These are phyloP conservation scores for Streptopelia turtur DNA, from an alignment of 2,797 vertebrate genomes.

Conservation along the genomic window DNA sequence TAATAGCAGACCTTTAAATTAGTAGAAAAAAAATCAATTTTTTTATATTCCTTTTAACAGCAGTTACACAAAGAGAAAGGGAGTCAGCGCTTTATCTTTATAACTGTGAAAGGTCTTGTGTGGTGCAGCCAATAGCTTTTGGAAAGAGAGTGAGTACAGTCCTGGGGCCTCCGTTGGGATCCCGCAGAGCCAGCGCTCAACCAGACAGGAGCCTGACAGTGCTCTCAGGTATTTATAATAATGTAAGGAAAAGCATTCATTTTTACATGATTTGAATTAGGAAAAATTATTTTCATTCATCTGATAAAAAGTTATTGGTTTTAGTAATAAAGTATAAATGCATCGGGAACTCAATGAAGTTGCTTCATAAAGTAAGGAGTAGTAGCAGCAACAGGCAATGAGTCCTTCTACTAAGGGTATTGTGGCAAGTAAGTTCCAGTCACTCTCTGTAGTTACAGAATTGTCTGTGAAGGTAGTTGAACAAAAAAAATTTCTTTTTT, in stretches of 20 bases:
- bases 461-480: background rate
- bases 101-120: slow-evolving; percentile 61
- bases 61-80: slow-evolving; percentile 78
- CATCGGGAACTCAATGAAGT: background rate
- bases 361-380: background rate
- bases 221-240: slow-evolving; percentile 64
- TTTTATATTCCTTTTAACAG: slow-evolving; percentile 63
- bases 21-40: background rate
- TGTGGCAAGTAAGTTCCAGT: background rate
- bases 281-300: background rate
- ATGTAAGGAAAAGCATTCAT: background rate
- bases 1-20: background rate
- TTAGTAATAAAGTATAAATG: background rate
- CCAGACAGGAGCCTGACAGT: background rate
- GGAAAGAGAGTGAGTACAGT: slow-evolving; percentile 63
- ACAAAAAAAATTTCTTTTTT: background rate
- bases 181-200: background rate
- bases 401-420: background rate
- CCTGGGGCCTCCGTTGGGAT: background rate
- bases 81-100: slow-evolving; percentile 74
- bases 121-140: slow-evolving; percentile 80
- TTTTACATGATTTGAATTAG: slow-evolving; percentile 17
- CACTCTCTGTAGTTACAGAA: background rate
- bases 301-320: background rate
- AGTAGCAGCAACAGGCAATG: background rate